These are phyloP conservation scores for Amazona vittata DNA, from an alignment of 2,113 vertebrate species.

Conservation along the genomic window DNA sequence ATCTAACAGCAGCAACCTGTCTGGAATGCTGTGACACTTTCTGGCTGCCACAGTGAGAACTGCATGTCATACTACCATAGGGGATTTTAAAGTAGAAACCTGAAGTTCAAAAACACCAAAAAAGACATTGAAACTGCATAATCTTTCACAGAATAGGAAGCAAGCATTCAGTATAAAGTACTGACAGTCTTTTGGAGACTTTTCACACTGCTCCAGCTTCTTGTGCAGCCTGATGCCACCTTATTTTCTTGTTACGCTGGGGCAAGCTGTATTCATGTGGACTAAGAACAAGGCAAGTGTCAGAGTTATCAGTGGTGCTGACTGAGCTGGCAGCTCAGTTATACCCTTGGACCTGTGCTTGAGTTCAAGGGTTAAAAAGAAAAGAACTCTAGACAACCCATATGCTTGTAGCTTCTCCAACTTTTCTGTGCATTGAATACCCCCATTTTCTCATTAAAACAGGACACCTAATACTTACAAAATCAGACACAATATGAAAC, in stretches of 20 bases:
- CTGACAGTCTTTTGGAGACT: background rate
- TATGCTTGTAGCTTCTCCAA: background rate
- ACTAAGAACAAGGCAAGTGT: background rate
- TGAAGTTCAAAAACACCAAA: background rate
- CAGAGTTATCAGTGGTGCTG: background rate
- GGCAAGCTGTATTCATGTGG: background rate
- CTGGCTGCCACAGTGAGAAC: background rate
- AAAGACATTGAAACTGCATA: background rate
- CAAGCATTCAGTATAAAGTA: background rate
- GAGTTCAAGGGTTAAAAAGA: background rate
- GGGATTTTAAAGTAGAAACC: background rate
- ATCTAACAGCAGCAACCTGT: background rate
- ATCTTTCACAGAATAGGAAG: background rate
- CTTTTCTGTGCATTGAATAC: background rate
- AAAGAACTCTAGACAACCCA: background rate
- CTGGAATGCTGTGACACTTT: conserved; percentile 12
- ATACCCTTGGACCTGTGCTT: background rate
- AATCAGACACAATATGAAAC: background rate
- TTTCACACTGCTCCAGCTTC: background rate
- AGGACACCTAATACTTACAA: background rate
- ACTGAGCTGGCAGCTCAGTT: background rate
- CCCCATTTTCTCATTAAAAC: background rate
- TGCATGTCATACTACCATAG: background rate
- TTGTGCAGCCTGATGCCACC: background rate
- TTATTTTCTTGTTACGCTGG: background rate